phyloP scores from a whole-genome alignment of 1,140 invertebrate species.

The Tetraneura akinire region DNA sequence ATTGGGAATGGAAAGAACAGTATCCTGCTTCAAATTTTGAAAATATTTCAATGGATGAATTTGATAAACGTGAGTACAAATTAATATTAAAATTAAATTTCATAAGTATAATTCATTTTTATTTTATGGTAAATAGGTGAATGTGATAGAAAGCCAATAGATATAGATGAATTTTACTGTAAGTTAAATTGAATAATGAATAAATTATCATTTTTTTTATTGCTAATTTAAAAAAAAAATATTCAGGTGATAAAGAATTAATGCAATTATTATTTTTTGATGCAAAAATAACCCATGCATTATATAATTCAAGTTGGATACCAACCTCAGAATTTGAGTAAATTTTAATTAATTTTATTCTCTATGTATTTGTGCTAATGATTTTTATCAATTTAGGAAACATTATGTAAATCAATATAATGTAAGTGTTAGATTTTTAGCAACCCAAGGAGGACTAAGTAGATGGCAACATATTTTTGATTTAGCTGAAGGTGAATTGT shows the following conservation, averaged over 20 bases:
- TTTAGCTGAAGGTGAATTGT: constrained; percentile 17
- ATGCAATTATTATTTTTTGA: constrained; percentile 85
- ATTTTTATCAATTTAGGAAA: constrained; percentile 53
- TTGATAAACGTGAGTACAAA: constrained; percentile 24
- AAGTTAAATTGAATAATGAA: constrained; percentile 2
- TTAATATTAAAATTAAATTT: not conserved
- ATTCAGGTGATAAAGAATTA: constrained; percentile 74
- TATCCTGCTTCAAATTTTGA: constrained; percentile 48
- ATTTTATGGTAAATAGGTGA: constrained; percentile 15
- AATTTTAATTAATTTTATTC: constrained; percentile 53
- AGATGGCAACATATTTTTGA: constrained; percentile 73
- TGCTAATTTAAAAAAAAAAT: not conserved
- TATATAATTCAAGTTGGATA: constrained; percentile 65
- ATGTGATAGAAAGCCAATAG: constrained; percentile 62
- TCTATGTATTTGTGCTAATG: not conserved
- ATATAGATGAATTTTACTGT: constrained; percentile 73
- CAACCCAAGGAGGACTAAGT: constrained; percentile 84
- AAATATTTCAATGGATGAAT: constrained; percentile 47
- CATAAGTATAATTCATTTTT: not conserved
- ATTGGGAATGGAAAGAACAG: constrained; percentile 51
- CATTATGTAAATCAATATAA: constrained; percentile 67
- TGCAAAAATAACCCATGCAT: constrained; percentile 75
- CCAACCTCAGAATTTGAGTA: constrained; percentile 62
- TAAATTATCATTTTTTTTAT: not conserved
- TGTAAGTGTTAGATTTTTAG: constrained; percentile 74